Conservation (phyloP, 2,113 vertebrate genomes). For the Hystrix cristata region DNA sequence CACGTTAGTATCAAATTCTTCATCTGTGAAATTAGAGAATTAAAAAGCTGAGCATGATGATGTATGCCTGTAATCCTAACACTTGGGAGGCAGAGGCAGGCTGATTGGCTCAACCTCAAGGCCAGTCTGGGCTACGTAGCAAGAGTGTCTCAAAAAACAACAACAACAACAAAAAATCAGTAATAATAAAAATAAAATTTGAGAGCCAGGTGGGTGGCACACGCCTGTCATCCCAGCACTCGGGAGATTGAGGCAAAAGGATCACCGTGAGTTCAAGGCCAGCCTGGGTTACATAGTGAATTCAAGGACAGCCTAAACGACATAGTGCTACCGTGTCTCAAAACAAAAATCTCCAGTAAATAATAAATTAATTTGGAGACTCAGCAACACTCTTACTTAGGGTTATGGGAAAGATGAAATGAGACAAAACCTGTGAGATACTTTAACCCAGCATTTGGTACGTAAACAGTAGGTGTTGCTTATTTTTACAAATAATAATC, state of each 20-base stretch:
- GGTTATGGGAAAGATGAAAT: slow-evolving; percentile 23
- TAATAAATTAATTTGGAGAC: not conserved
- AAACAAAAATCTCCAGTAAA: too few species aligned
- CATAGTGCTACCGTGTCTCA: too few species aligned
- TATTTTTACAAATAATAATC: slow-evolving; percentile 62
- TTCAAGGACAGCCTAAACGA: too few species aligned
- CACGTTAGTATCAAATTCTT: slow-evolving; percentile 48
- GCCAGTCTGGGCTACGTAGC: not conserved
- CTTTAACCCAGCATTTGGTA: slow-evolving; percentile 24
- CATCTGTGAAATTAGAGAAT: slow-evolving; percentile 47
- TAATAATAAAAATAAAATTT: not conserved
- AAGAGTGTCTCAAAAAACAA: not conserved
- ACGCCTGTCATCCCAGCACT: too few species aligned
- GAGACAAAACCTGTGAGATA: slow-evolving; percentile 36
- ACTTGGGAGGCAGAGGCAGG: not conserved
- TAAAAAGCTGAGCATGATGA: not conserved
- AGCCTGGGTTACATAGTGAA: too few species aligned
- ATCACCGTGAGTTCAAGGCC: too few species aligned
- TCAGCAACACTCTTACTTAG: not conserved
- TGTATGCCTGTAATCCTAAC: not conserved
- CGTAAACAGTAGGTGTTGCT: not conserved
- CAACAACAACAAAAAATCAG: not conserved
- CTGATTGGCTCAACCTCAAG: not conserved
- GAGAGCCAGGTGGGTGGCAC: too few species aligned
- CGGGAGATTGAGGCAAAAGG: too few species aligned